Evolutionary conservation across 2,888 invertebrate genomes (phyloP).

Genomic region (Coelinius sp.): DNA sequence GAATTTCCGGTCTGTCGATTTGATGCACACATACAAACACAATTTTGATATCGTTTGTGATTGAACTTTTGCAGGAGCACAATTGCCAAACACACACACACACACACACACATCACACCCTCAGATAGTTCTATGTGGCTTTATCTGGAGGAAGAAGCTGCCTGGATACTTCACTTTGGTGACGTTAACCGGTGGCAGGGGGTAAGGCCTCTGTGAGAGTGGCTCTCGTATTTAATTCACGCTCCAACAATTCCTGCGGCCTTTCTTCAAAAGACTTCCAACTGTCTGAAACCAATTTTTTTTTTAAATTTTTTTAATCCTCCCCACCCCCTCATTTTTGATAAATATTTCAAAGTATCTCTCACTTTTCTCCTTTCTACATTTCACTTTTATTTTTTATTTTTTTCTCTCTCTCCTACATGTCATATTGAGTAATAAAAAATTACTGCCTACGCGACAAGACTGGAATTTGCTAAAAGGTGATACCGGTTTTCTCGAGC

Average conservation of each 20-base stretch:
- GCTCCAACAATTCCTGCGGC: constrained; percentile 45
- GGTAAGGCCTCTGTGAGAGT: not conserved
- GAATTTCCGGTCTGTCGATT: constrained; percentile 26
- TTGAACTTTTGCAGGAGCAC: constrained; percentile 22
- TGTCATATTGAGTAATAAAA: constrained; percentile 7
- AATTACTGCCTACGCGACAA: constrained; percentile 50
- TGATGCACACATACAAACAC: constrained; percentile 12
- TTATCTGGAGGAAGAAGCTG: constrained; percentile 9
- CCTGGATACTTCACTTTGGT: constrained; percentile 6
- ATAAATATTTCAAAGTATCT: not conserved
- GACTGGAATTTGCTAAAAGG: constrained; percentile 28
- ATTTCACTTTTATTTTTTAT: not conserved
- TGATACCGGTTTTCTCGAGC: constrained; percentile 41
- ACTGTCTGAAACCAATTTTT: constrained; percentile 41
- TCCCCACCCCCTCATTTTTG: constrained; percentile 29
- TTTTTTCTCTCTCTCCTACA: not conserved
- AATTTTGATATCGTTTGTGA: constrained; percentile 22
- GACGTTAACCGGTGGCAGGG: not conserved
- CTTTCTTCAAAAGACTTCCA: constrained; percentile 31
- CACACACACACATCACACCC: not conserved
- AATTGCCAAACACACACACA: constrained; percentile 8
- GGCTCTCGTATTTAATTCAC: constrained; percentile 49
- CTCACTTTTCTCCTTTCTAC: not conserved
- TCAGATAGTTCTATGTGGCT: not conserved
- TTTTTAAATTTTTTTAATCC: constrained; percentile 37